Evolutionary conservation across 2,797 vertebrate genomes (phyloP), one percentile per base, ranked within the genome.

Genomic region (Hypotaenidia okinawae): DNA sequence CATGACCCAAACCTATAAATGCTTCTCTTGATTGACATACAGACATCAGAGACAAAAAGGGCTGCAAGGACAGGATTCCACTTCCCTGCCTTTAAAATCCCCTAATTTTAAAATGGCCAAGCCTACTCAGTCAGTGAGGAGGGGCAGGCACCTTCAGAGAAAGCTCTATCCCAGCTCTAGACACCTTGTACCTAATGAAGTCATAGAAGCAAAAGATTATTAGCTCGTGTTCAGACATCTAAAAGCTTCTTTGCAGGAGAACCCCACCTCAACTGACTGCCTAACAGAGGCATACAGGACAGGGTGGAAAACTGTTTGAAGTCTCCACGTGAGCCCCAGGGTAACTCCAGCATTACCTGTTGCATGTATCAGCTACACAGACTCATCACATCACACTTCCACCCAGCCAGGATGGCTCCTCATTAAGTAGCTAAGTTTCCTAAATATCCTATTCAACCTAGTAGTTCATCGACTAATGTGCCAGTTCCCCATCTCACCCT

Each of bases 231-330:
- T 95, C 80, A 95, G 92, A 94, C 94, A 93, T 73, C 90, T 89
- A 37, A 82, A 88, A 91, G 74, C 51, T 72, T 51, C 47, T 51
- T 51, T 51, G 5, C 54, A 86, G 39, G 22, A 77, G 68, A 78
- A 95, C 92, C 74, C 87, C 94, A 90, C 94, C 87, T 95, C 1
- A 2, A 28, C 64, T 77, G 90, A 95, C 94, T 96, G 89, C 95
- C 73, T 62, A 76, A 30, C 39, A 61, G 85, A 96, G 90, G 88
- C 63, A 6, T 28, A 55, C 30, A 12, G 69, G 55, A 86, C 16
- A 15, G 94, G 58, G 74, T 93, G 84, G 84, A 84, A 97, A 94
- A 72, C 45, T 58, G 78, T 94, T 62, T 95, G 94, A 95, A 93
- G 93, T 79, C 74, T 95, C 70, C 77, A 51, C 30, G 79, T 45